A percentile compares a stretch with the other conserved stretches of the same genome.
Evolutionary conservation across 1,140 invertebrate species (phyloP).

Genomic region (Pogonus chalceus): DNA sequence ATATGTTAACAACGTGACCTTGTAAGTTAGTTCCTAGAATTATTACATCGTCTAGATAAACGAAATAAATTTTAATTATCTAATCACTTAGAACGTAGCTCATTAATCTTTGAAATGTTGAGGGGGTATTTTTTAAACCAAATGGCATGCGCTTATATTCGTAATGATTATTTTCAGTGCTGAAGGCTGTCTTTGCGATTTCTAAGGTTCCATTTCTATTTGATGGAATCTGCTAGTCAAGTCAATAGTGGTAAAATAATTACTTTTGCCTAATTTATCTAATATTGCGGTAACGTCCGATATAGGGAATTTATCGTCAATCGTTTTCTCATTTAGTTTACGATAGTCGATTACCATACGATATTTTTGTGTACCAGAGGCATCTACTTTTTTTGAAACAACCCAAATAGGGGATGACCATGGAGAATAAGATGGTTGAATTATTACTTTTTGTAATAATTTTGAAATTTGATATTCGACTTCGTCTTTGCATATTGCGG

Average conservation of each 20-base stretch:
- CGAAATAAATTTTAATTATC: background rate
- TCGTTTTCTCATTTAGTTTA: no score
- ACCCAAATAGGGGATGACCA: no score
- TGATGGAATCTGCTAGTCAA: constrained; percentile 39
- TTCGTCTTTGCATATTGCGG: no score
- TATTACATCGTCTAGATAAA: no score
- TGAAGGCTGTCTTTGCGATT: constrained; percentile 12
- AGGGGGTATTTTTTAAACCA: constrained; percentile 1
- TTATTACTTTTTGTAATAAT: no score
- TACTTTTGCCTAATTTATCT: constrained; percentile 28
- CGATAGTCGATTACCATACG: no score
- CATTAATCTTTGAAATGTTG: constrained; percentile 2
- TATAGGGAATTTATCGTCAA: no score
- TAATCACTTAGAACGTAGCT: background rate
- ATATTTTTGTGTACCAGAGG: no score
- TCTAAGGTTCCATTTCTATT: constrained; percentile 28
- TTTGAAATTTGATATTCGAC: no score
- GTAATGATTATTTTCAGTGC: background rate
- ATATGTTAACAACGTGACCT: background rate
- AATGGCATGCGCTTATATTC: constrained; percentile 5
- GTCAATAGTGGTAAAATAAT: constrained; percentile 38
- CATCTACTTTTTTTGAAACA: no score
- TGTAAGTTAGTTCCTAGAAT: background rate
- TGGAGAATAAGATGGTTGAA: no score
- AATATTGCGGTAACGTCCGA: constrained; percentile 36